These are phyloP conservation scores for Hypomecis punctinalis DNA, from an alignment of 2,888 invertebrate species.

Conservation along the genomic window DNA sequence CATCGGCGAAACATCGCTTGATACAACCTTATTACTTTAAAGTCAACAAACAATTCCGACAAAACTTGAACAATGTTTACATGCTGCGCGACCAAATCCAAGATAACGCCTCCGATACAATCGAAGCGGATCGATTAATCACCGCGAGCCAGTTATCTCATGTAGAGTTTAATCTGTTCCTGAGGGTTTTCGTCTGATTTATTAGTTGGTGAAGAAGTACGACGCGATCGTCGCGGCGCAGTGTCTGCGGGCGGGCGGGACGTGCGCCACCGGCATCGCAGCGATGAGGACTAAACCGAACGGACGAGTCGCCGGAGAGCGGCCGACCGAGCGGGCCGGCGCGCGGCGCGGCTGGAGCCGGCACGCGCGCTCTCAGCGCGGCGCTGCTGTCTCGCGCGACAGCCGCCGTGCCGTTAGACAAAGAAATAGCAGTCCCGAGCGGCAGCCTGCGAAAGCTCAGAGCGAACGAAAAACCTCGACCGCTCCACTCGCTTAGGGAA, in stretches of 20 bases:
- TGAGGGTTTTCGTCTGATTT: constrained; percentile 76
- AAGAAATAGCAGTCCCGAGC: constrained; percentile 59
- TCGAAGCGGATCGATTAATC: constrained; percentile 74
- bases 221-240: constrained; percentile 73
- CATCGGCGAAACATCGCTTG: constrained; percentile 52
- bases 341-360: constrained; percentile 58
- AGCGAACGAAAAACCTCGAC: constrained; percentile 70
- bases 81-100: constrained; percentile 52
- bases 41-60: constrained; percentile 70
- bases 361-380: constrained; percentile 53
- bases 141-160: constrained; percentile 73
- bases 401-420: constrained; percentile 57
- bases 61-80: constrained; percentile 78
- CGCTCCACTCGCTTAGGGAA: constrained; percentile 69
- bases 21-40: constrained; percentile 54
- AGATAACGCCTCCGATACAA: constrained; percentile 70
- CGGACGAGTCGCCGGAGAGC: constrained; percentile 18
- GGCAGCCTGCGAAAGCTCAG: constrained; percentile 59
- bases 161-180: constrained; percentile 76
- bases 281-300: constrained; percentile 67
- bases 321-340: constrained; percentile 35
- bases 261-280: constrained; percentile 78
- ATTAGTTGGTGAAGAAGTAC: constrained; percentile 74
- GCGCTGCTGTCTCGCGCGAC: constrained; percentile 27
- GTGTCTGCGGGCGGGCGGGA: constrained; percentile 56